Evolutionary conservation across 2,113 vertebrate genomes (phyloP).

Genomic region (Eira barbara): DNA sequence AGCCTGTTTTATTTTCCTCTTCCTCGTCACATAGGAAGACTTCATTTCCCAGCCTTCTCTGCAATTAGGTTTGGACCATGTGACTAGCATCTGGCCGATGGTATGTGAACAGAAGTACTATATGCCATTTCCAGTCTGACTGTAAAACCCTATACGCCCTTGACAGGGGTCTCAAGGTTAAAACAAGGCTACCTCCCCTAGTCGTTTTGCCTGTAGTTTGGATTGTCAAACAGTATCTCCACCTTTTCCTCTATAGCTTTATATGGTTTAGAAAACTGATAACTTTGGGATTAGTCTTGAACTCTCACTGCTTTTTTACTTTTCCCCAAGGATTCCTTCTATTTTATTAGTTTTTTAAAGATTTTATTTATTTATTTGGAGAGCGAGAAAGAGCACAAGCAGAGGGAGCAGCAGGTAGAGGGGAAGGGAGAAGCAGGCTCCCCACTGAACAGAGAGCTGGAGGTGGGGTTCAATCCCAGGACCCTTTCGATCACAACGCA

Average conservation of each 20-base stretch:
- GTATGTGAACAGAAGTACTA: not conserved
- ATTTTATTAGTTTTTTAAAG: not conserved
- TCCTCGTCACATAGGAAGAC: not conserved
- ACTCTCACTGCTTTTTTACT: not conserved
- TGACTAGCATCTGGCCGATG: not conserved
- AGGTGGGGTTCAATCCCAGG: not conserved
- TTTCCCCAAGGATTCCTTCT: not conserved
- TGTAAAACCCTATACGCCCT: not conserved
- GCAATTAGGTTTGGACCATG: not conserved
- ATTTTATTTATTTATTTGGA: not conserved
- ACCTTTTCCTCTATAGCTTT: not conserved
- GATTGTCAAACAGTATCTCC: not conserved
- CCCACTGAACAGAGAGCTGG: not conserved
- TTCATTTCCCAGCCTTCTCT: conserved; percentile 16
- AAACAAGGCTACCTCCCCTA: not conserved
- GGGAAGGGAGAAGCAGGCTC: not conserved
- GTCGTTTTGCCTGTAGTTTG: not conserved
- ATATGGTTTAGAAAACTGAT: not conserved
- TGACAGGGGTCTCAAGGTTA: not conserved
- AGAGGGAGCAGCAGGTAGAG: not conserved
- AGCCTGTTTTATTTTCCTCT: conserved; percentile 10
- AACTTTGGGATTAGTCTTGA: not conserved
- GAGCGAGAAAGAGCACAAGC: not conserved
- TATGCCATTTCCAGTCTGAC: not conserved
- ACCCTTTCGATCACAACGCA: not conserved